Base-by-base conservation (phyloP, 1,140 invertebrate species). In the Theocolax elegans region DNA sequence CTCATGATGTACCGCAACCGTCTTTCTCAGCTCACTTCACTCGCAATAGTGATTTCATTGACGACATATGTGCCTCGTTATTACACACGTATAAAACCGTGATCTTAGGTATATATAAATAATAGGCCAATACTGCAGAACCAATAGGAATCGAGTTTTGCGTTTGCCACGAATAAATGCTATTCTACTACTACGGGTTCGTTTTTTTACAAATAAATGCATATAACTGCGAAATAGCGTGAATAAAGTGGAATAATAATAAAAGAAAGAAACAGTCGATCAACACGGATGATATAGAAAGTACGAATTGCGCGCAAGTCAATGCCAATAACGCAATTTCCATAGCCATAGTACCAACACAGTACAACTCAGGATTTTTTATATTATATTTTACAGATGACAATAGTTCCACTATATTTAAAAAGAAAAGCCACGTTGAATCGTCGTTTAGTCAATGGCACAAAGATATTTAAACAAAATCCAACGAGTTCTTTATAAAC, bases 321-420 rank as follows among this genome's bases (percentile, higher is more conserved):
- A n/a, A n/a, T 48, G 46, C 46, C 58, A 56, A 35, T 6, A 56
- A 62, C 46, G 54, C 63, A 71, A 56, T 71, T 81, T 84, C 83
- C 82, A 86, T 86, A 86, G 83, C 83, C 84, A 84, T 86, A 86
- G 82, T 85, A 86, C 83, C 84, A 84, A n/a, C 77, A 81, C 83
- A 86, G 84, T 86, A 86, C 83, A 86, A 86, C 83, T 84, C 83
- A 86, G 83, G 84, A 84, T 84, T 79, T 86, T 85, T 86, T 84
- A 84, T 83, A 84, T 84, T 85, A 85, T 86, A 86, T 82, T 86
- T 86, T 86, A 86, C 84, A 86, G 84, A 84, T 81, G 84, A 86
- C 84, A 86, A 86, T 86, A 86, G 84, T 85, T 86, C 81, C 82
- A 80, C n/a, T 84, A 84, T 77, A 70, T 64, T 48, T 73, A 72